Conservation (phyloP, 2,888 invertebrate genomes). For the Melolontha melolontha region DNA sequence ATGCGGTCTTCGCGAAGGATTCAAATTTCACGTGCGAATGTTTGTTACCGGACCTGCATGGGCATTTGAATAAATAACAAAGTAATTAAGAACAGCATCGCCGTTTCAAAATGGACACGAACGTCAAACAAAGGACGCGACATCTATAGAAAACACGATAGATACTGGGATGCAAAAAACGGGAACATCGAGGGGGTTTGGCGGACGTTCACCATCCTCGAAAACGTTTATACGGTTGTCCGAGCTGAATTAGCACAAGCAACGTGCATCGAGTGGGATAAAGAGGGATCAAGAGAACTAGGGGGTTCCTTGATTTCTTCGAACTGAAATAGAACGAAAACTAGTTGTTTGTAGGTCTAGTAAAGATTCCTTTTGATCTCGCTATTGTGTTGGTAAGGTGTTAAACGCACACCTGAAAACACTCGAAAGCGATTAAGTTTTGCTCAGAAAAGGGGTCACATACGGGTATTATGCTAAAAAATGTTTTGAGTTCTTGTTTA, state of each 20-base stretch:
- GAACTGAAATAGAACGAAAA: slow-evolving; percentile 41
- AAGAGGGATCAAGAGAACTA: slow-evolving; percentile 53
- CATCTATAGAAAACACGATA: not conserved
- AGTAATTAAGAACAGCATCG: slow-evolving; percentile 42
- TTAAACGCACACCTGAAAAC: slow-evolving; percentile 64
- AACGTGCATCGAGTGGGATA: slow-evolving; percentile 24
- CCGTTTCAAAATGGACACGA: slow-evolving; percentile 34
- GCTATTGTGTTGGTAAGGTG: slow-evolving; percentile 58
- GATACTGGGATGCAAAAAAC: slow-evolving; percentile 9
- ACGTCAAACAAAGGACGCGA: slow-evolving; percentile 1
- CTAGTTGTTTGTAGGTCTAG: slow-evolving; percentile 44
- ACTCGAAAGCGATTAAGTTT: slow-evolving; percentile 64
- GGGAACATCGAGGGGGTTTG: not conserved
- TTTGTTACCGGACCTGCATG: slow-evolving; percentile 33
- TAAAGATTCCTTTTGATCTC: slow-evolving; percentile 52
- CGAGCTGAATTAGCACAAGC: slow-evolving; percentile 50
- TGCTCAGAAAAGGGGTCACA: slow-evolving; percentile 45
- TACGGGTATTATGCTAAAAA: too few relatives aligned
- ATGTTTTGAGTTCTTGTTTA: too few relatives aligned
- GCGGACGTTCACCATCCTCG: slow-evolving; percentile 33
- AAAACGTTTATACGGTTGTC: slow-evolving; percentile 60
- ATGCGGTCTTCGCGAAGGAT: slow-evolving; percentile 16
- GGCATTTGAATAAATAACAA: slow-evolving; percentile 45
- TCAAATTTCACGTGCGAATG: slow-evolving; percentile 38
- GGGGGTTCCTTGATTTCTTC: slow-evolving; percentile 45